Evolutionary conservation across 2,888 invertebrate genomes (phyloP).

Genomic region (Acanthoscelides obtectus): DNA sequence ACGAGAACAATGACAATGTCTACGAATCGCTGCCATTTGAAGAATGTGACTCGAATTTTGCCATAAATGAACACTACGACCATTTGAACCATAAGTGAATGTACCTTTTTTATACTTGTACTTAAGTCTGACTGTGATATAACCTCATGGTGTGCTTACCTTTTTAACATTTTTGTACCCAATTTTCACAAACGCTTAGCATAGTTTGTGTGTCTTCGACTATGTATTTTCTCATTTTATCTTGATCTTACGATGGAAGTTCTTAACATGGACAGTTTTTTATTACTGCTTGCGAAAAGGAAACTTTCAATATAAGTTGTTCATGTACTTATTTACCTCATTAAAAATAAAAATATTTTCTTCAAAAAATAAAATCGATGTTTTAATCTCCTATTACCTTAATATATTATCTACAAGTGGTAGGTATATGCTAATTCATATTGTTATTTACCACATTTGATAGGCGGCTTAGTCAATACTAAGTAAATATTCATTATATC

Average conservation of each 20-base stretch:
- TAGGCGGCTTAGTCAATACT: not conserved
- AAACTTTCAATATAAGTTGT: not conserved
- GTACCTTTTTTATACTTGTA: conserved; percentile 12
- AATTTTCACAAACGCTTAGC: not conserved
- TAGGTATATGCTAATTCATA: not conserved
- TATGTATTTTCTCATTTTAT: not conserved
- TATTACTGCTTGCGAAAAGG: not conserved
- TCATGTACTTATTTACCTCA: not conserved
- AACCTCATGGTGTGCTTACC: conserved; percentile 4
- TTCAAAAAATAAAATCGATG: not conserved
- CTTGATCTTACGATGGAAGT: not conserved
- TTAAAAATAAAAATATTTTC: not conserved
- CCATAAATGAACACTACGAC: conserved; percentile 33
- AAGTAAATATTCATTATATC: too few relatives aligned
- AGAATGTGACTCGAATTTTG: conserved; percentile 22
- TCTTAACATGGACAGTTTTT: not conserved
- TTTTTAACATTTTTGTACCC: conserved; percentile 1
- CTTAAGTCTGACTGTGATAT: conserved; percentile 21
- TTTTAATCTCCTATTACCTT: not conserved
- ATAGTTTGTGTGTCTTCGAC: not conserved
- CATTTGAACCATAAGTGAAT: conserved; percentile 33
- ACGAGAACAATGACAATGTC: conserved; percentile 28
- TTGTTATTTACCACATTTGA: not conserved
- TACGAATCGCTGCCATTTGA: conserved; percentile 43
- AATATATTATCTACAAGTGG: not conserved